phyloP scores from a whole-genome alignment of 2,888 invertebrate genomes.

The Hydraecia micacea region DNA sequence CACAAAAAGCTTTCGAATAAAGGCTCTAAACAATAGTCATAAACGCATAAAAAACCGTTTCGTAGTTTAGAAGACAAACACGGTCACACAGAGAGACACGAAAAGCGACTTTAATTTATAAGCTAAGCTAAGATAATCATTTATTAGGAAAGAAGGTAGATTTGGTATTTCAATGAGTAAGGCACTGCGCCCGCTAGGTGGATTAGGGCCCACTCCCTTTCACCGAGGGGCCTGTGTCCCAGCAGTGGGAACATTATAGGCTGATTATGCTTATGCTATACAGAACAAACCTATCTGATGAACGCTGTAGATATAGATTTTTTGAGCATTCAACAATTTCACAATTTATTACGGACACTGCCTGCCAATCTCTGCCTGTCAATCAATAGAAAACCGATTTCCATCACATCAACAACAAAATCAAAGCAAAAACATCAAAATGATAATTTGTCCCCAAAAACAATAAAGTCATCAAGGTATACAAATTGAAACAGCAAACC shows the following conservation, averaged over 20 bases:
- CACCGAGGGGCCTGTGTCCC: too few species aligned
- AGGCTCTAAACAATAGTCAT: too few species aligned
- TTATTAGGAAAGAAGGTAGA: too few species aligned
- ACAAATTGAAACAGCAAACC: conserved; percentile 39
- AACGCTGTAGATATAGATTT: neutral
- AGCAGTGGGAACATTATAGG: too few species aligned
- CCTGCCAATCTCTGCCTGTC: neutral
- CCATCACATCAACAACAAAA: neutral
- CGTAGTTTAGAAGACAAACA: too few species aligned
- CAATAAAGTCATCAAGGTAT: conserved; percentile 50
- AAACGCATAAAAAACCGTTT: too few species aligned
- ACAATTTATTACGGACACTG: neutral
- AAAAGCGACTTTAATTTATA: neutral
- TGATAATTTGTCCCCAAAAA: conserved; percentile 32
- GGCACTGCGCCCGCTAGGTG: too few species aligned
- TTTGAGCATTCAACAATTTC: too few species aligned
- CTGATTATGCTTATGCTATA: neutral
- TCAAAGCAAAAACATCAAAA: conserved; percentile 25
- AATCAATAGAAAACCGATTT: conserved; percentile 22
- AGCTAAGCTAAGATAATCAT: neutral
- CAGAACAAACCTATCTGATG: neutral
- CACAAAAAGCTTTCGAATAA: neutral
- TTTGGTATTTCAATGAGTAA: too few species aligned
- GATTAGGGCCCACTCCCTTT: too few species aligned
- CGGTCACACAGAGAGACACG: neutral